Conservation (phyloP, 2,888 invertebrate species). For the Drosophila neotestacea region DNA sequence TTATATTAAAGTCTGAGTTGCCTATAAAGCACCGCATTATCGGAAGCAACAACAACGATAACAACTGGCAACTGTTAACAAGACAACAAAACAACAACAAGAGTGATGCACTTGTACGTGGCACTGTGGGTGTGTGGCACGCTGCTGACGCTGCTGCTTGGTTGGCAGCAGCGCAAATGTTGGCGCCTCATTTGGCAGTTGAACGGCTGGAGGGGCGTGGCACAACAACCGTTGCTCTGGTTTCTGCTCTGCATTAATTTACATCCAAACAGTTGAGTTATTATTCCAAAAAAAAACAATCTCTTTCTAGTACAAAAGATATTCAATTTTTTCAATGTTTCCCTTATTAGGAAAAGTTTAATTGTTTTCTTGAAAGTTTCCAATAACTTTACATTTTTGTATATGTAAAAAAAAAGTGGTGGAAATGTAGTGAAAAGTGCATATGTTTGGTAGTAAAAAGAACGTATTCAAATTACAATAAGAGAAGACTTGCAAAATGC, state of each 20-base stretch:
- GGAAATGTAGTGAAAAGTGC: background rate
- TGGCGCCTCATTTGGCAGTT: constrained; percentile 83
- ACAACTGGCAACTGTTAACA: background rate
- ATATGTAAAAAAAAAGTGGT: too few species aligned
- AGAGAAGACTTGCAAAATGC: too few species aligned
- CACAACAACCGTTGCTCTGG: constrained; percentile 83
- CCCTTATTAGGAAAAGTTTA: too few species aligned
- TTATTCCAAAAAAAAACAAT: background rate
- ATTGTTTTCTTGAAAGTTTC: background rate
- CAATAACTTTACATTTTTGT: background rate
- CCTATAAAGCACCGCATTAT: constrained; percentile 69
- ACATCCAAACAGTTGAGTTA: constrained; percentile 81
- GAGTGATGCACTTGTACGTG: constrained; percentile 61
- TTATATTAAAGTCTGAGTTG: constrained; percentile 41
- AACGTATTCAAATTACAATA: too few species aligned
- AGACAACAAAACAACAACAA: background rate
- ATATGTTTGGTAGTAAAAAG: background rate
- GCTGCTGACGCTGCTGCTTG: constrained; percentile 59
- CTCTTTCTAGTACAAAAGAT: background rate
- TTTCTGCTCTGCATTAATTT: constrained; percentile 75
- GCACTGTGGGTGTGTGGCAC: constrained; percentile 69
- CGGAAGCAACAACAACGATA: constrained; percentile 3
- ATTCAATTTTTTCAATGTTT: too few species aligned
- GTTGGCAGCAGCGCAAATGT: constrained; percentile 78
- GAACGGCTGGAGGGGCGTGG: constrained; percentile 81